These are phyloP conservation scores for Ahaetulla prasina DNA, from an alignment of 2,113 vertebrate genomes.

Conservation along the genomic window DNA sequence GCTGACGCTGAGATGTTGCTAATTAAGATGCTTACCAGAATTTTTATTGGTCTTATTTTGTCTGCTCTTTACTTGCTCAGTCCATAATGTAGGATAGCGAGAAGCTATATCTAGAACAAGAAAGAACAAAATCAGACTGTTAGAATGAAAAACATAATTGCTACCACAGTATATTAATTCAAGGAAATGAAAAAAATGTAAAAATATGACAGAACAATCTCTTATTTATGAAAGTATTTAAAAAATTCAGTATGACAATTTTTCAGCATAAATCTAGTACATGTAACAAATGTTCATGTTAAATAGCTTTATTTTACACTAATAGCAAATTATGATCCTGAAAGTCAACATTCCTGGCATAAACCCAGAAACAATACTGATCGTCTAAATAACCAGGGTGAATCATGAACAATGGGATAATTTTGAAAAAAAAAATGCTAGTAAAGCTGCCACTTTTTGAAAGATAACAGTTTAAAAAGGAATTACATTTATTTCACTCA, in stretches of 20 bases:
- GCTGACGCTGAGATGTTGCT: not conserved
- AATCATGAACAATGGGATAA: not conserved
- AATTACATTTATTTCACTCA: not conserved
- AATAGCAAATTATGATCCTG: not conserved
- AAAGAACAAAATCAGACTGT: not conserved
- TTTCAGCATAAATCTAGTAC: not conserved
- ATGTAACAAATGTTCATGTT: not conserved
- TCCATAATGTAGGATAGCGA: constrained; percentile 92
- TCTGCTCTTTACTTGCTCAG: constrained; percentile 91
- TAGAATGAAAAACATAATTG: not conserved
- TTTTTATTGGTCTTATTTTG: constrained; percentile 91
- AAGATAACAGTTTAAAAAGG: not conserved
- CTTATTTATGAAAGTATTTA: not conserved
- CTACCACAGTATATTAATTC: not conserved
- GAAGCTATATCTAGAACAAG: constrained; percentile 82
- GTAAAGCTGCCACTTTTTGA: not conserved
- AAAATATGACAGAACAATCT: not conserved
- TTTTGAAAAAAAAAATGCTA: not conserved
- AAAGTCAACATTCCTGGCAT: not conserved
- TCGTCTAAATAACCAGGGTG: not conserved
- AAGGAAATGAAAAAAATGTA: not conserved
- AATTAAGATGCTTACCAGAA: constrained; percentile 72
- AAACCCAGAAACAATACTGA: not conserved
- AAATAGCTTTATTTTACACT: not conserved
- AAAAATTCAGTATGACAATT: not conserved